Evolutionary conservation across 2,113 vertebrate species (phyloP).

Genomic region (Solea senegalensis): DNA sequence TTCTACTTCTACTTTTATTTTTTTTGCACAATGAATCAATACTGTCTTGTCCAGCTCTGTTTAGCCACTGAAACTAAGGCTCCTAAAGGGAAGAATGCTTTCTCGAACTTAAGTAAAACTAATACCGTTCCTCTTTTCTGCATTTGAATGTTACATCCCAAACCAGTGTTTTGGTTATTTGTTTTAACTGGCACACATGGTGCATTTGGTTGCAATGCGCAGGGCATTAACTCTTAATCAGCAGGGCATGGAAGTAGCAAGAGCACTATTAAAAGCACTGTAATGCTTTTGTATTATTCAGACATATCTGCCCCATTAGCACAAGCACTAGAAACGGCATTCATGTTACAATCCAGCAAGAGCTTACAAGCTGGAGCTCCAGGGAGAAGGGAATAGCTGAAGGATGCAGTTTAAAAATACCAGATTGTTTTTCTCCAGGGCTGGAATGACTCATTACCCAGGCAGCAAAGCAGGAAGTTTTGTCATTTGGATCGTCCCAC

Average conservation of each 20-base stretch:
- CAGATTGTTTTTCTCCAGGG: conserved; percentile 77
- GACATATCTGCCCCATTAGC: conserved; percentile 65
- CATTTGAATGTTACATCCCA: conserved; percentile 4
- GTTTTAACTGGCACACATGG: neutral
- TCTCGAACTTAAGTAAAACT: too few relatives aligned
- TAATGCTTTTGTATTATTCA: conserved; percentile 62
- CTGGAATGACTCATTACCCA: conserved; percentile 76
- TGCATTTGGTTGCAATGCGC: conserved; percentile 22
- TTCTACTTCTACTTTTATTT: too few relatives aligned
- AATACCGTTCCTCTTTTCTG: neutral
- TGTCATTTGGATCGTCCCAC: conserved; percentile 75
- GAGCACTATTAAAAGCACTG: conserved; percentile 54
- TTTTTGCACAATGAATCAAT: too few relatives aligned
- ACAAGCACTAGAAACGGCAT: conserved; percentile 50
- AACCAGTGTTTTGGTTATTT: neutral
- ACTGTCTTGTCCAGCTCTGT: neutral
- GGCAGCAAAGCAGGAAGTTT: conserved; percentile 73
- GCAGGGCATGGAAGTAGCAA: conserved; percentile 30
- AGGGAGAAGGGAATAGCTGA: conserved; percentile 68
- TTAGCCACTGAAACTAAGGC: too few relatives aligned
- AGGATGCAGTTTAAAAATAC: conserved; percentile 79
- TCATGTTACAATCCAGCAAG: conserved; percentile 62
- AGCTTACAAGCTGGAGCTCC: conserved; percentile 60
- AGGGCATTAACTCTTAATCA: conserved; percentile 48
- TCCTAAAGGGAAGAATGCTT: neutral